Percentiles rank a stretch among this genome's conserved stretches.
phyloP scores from a whole-genome alignment of 2,797 vertebrate genomes.

The Crenuchus spilurus region DNA sequence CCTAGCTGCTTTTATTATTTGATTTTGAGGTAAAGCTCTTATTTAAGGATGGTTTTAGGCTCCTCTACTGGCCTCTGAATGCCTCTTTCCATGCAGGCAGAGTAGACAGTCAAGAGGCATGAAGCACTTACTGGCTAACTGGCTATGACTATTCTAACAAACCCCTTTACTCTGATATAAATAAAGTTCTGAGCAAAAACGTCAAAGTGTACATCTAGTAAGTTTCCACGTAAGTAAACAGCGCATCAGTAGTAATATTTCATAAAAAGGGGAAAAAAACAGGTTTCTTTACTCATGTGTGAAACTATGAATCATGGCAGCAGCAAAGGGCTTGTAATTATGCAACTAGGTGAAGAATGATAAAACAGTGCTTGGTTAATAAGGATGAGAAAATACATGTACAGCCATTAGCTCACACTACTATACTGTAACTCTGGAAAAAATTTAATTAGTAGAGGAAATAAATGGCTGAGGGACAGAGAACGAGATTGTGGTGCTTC shows the following conservation, averaged over 20 bases:
- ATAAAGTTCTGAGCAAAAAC: not conserved
- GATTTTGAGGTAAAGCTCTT: not conserved
- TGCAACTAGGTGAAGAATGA: not conserved
- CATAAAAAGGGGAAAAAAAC: conserved; percentile 52
- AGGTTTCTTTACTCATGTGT: conserved; percentile 46
- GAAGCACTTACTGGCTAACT: conserved; percentile 26
- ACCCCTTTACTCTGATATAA: not conserved
- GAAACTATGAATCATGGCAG: conserved; percentile 4
- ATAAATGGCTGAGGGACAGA: conserved; percentile 62
- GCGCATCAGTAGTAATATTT: not conserved
- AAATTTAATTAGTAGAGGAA: conserved; percentile 63
- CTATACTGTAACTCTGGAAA: conserved; percentile 43
- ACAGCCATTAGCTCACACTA: not conserved
- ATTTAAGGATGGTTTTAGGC: not conserved
- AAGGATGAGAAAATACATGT: conserved; percentile 8
- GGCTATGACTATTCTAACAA: conserved; percentile 35
- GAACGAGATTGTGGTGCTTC: conserved; percentile 42
- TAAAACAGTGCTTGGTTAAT: conserved; percentile 12
- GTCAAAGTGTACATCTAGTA: not conserved
- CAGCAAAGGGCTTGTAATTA: conserved; percentile 1
- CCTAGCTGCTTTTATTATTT: not conserved
- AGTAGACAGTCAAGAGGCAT: conserved; percentile 14
- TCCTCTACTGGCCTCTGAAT: conserved; percentile 10
- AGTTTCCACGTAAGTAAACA: not conserved
- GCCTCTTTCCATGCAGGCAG: conserved; percentile 38